These are phyloP conservation scores for Pardalotus punctatus DNA, from an alignment of 2,113 vertebrate genomes.

Conservation along the genomic window DNA sequence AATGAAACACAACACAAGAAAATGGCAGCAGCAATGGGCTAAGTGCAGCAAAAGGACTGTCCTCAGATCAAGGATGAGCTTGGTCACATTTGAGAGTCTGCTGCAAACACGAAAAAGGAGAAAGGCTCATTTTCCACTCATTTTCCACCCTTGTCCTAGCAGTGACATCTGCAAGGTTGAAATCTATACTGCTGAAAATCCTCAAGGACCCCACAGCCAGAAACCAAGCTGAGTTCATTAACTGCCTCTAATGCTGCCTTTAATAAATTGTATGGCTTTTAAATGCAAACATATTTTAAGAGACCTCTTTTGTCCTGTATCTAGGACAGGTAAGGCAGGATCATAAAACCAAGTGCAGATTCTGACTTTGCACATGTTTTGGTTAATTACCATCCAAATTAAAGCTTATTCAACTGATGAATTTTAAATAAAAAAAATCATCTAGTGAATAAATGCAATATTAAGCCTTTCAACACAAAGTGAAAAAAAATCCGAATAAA, in stretches of 20 bases:
- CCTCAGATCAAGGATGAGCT: background rate
- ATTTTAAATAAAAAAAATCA: background rate
- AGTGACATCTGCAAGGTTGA: slow-evolving; percentile 12
- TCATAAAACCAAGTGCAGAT: background rate
- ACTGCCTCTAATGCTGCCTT: background rate
- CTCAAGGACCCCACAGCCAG: background rate
- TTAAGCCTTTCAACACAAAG: slow-evolving; percentile 26
- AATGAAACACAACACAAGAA: background rate
- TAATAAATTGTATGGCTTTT: slow-evolving; percentile 1
- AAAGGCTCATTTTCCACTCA: slow-evolving; percentile 6
- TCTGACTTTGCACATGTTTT: slow-evolving; percentile 24
- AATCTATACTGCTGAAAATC: background rate
- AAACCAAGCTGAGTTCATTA: background rate
- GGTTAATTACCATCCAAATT: slow-evolving; percentile 53
- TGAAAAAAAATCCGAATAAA: background rate
- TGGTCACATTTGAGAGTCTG: background rate
- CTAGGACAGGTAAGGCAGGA: slow-evolving; percentile 40
- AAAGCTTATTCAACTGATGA: slow-evolving; percentile 50
- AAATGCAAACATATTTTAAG: background rate
- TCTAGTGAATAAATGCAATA: slow-evolving; percentile 35
- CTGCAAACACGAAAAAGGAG: background rate
- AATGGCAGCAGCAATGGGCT: background rate
- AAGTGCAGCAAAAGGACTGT: background rate
- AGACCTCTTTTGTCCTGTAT: slow-evolving; percentile 5
- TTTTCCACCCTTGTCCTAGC: slow-evolving; percentile 15